Conservation (phyloP, 2,888 invertebrate genomes). For the Caenorhabditis becei region DNA sequence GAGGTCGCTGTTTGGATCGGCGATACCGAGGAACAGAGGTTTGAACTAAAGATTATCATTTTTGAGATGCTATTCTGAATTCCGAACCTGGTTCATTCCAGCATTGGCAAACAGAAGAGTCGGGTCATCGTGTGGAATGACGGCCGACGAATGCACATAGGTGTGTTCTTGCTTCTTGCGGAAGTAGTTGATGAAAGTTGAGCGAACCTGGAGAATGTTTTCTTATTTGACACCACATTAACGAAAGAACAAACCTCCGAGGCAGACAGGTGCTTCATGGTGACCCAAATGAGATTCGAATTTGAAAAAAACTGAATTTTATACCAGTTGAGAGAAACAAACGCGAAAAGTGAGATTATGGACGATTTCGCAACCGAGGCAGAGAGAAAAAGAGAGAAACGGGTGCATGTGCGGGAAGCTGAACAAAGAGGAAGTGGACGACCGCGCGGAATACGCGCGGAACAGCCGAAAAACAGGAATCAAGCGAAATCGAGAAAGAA, state of each 20-base stretch:
- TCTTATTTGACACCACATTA: background rate
- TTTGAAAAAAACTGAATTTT: constrained; percentile 15
- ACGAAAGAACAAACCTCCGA: constrained; percentile 64
- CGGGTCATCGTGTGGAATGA: constrained; percentile 97
- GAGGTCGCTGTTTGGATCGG: constrained; percentile 96
- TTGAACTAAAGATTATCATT: constrained; percentile 87
- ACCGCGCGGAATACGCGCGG: constrained; percentile 18
- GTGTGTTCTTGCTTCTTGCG: constrained; percentile 86
- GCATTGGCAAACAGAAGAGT: constrained; percentile 98
- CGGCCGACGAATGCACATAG: constrained; percentile 97
- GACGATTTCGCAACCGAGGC: constrained; percentile 41
- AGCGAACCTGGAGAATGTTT: constrained; percentile 70
- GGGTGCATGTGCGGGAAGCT: constrained; percentile 20
- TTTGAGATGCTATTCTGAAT: background rate
- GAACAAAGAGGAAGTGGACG: constrained; percentile 33
- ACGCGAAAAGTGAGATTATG: constrained; percentile 15
- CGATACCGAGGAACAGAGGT: constrained; percentile 96
- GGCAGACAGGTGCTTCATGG: constrained; percentile 60
- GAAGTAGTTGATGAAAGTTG: constrained; percentile 79
- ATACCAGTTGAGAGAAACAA: background rate
- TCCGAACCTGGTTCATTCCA: constrained; percentile 94
- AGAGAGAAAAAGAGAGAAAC: constrained; percentile 19
- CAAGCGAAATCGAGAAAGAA: background rate
- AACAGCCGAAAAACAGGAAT: constrained; percentile 37
- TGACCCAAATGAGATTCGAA: constrained; percentile 39